These are phyloP conservation scores for Hydraecia micacea DNA, from an alignment of 2,888 invertebrate species.

Conservation along the genomic window DNA sequence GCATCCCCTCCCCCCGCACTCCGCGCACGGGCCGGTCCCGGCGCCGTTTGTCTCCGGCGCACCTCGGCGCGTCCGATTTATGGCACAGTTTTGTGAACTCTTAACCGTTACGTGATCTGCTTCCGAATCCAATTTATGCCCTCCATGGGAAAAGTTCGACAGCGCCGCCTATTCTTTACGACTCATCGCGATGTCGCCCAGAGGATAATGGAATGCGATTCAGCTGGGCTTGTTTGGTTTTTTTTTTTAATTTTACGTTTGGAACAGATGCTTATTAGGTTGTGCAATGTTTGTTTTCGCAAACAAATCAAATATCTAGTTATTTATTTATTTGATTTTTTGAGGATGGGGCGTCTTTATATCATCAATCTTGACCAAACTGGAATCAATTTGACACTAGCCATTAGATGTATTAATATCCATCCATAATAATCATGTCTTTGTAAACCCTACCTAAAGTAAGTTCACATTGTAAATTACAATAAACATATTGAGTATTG, in stretches of 20 bases:
- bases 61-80: slow-evolving; percentile 90
- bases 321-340: not conserved
- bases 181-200: slow-evolving; percentile 80
- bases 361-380: not conserved
- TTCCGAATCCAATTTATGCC: slow-evolving; percentile 90
- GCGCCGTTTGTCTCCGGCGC: slow-evolving; percentile 90
- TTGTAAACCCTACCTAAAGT: not conserved
- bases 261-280: not conserved
- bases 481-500: not conserved
- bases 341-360: not conserved
- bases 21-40: slow-evolving; percentile 67
- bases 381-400: not conserved
- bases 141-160: slow-evolving; percentile 88
- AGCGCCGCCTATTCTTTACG: slow-evolving; percentile 88
- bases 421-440: too few relatives aligned
- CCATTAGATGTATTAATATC: not conserved
- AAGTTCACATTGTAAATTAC: too few relatives aligned
- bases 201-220: slow-evolving; percentile 70
- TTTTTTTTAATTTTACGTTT: slow-evolving; percentile 3
- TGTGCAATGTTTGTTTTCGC: not conserved
- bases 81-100: slow-evolving; percentile 90
- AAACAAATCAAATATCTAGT: not conserved
- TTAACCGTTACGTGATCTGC: slow-evolving; percentile 90
- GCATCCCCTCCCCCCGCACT: slow-evolving; percentile 60
- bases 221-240: slow-evolving; percentile 63